Conservation (phyloP, 92 coral and sea anemone species). For the Heliopora coerulea region DNA sequence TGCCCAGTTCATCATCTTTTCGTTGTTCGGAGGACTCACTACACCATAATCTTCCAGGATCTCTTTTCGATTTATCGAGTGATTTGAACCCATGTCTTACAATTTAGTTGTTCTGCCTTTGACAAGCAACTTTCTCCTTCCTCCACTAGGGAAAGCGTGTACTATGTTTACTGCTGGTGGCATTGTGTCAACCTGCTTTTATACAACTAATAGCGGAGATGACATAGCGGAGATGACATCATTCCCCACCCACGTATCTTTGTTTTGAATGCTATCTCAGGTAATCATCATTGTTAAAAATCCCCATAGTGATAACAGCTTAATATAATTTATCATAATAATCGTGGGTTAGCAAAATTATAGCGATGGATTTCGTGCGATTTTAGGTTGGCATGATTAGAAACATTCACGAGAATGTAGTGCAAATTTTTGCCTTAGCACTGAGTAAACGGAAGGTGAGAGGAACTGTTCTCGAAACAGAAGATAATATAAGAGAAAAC, state of each 20-base stretch:
- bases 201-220: not conserved
- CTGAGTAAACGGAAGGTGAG: not conserved
- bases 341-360: not conserved
- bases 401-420: not conserved
- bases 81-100: constrained; percentile 79
- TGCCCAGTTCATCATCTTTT: constrained; percentile 65
- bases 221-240: constrained; percentile 34
- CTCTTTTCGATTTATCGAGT: constrained; percentile 77
- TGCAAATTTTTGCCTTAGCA: not conserved
- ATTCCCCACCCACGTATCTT: constrained; percentile 40
- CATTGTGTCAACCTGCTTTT: constrained; percentile 27
- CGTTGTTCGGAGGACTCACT: constrained; percentile 52
- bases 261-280: no score
- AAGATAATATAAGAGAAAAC: not conserved
- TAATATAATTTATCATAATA: not conserved
- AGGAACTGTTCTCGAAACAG: constrained; percentile 1
- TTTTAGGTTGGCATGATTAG: not conserved
- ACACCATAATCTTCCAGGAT: constrained; percentile 74
- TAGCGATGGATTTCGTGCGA: not conserved
- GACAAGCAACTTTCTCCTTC: not conserved
- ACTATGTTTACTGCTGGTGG: constrained; percentile 38
- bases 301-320: constrained; percentile 6
- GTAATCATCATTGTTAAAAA: constrained; percentile 13
- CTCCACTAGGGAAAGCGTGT: not conserved
- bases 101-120: not conserved